phyloP scores from a whole-genome alignment of 2,113 vertebrate species.

The Sinosuthora webbiana region DNA sequence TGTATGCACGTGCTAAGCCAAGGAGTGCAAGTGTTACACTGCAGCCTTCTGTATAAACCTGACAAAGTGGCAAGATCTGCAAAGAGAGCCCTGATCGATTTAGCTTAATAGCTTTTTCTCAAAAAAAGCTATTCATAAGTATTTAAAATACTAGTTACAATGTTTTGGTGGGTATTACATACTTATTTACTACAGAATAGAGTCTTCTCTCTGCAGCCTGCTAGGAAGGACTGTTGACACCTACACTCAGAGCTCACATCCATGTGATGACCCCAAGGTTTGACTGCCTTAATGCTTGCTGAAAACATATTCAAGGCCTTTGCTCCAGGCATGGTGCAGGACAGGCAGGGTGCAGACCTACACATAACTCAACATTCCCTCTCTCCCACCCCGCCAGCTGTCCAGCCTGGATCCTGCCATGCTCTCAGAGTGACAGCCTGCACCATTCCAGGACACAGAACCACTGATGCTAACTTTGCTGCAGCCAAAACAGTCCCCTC shows the following conservation, averaged over 20 bases:
- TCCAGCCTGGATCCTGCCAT: not conserved
- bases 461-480: not conserved
- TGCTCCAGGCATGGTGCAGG: not conserved
- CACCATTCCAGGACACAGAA: not conserved
- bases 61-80: not conserved
- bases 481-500: not conserved
- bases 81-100: not conserved
- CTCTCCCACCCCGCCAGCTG: not conserved
- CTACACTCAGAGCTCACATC: not conserved
- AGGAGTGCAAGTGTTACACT: not conserved
- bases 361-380: fast-evolving
- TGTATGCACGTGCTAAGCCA: not conserved
- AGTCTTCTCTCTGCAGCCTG: not conserved
- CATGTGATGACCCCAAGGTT: not conserved
- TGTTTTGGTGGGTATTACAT: not conserved
- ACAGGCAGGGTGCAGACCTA: not conserved
- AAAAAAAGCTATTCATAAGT: not conserved
- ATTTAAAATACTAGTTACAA: not conserved
- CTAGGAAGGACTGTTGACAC: not conserved
- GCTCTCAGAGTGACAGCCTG: not conserved
- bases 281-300: not conserved
- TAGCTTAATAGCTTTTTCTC: not conserved
- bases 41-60: not conserved
- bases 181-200: not conserved
- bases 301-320: not conserved